Evolutionary conservation across 2,797 vertebrate genomes (phyloP).

Genomic region (Platyrinchus mystaceus): DNA sequence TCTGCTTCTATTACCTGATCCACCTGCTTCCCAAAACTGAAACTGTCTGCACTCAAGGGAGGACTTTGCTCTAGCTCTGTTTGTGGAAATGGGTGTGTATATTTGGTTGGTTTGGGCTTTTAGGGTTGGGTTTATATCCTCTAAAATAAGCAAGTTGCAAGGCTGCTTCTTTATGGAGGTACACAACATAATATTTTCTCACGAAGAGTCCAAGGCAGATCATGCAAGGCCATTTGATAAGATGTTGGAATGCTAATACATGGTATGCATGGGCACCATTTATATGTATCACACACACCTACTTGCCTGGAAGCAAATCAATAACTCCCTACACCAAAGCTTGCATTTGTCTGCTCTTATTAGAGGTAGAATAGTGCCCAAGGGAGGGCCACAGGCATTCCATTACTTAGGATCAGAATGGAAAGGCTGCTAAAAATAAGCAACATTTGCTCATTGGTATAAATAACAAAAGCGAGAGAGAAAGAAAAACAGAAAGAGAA

Average conservation of each 20-base stretch:
- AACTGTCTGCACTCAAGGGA: neutral
- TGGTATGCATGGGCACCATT: neutral
- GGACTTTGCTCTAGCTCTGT: neutral
- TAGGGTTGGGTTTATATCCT: neutral
- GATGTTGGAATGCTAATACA: neutral
- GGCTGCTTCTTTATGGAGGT: neutral
- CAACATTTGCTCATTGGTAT: conserved; percentile 59
- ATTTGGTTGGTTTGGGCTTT: neutral
- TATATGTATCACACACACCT: neutral
- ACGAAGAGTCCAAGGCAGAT: neutral
- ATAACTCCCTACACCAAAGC: neutral
- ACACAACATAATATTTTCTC: neutral
- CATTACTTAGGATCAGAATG: conserved; percentile 28
- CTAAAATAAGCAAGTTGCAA: neutral
- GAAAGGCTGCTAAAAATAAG: conserved; percentile 65
- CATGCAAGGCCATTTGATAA: neutral
- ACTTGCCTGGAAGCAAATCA: conserved; percentile 27
- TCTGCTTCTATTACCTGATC: neutral
- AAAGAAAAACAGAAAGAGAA: conserved; percentile 46
- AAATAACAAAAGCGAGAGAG: conserved; percentile 52
- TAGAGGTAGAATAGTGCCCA: neutral
- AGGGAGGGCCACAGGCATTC: conserved; percentile 21
- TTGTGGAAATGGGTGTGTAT: neutral
- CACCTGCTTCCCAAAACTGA: neutral
- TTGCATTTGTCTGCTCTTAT: neutral